phyloP scores from a whole-genome alignment of 2,113 vertebrate species.

The Myxocyprinus asiaticus region DNA sequence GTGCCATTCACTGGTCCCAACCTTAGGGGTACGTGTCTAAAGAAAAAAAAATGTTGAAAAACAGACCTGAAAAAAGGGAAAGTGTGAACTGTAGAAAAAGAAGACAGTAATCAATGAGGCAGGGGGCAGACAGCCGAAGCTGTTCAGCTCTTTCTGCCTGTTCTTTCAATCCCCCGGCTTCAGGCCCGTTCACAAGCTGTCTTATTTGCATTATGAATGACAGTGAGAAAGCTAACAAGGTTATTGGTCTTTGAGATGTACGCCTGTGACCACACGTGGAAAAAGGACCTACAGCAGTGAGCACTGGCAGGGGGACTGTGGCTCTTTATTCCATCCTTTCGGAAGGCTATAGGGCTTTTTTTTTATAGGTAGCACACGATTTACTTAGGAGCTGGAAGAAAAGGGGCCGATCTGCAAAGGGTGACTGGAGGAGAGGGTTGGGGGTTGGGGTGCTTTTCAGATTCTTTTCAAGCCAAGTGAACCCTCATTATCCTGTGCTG shows the following conservation, averaged over 20 bases:
- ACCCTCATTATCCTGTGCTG: conserved; percentile 72
- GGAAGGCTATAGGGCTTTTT: conserved; percentile 74
- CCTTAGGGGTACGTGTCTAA: conserved; percentile 74
- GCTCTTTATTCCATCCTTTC: conserved; percentile 84
- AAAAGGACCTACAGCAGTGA: conserved; percentile 92
- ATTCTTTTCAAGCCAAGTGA: conserved; percentile 75
- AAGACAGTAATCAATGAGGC: conserved; percentile 60
- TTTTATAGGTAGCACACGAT: conserved; percentile 74
- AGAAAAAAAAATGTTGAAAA: conserved; percentile 61
- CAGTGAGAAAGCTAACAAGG: conserved; percentile 87
- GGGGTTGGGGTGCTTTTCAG: conserved; percentile 60
- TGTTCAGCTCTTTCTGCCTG: conserved; percentile 38
- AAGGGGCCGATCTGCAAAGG: conserved; percentile 62
- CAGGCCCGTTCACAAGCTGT: conserved; percentile 83
- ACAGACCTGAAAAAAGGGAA: conserved; percentile 58
- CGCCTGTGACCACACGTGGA: conserved; percentile 88
- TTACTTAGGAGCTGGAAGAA: conserved; percentile 78
- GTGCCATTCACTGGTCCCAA: conserved; percentile 68
- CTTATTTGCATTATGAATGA: conserved; percentile 89
- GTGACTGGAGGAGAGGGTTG: conserved; percentile 37
- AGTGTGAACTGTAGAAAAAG: conserved; percentile 56
- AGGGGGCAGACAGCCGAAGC: conserved; percentile 68
- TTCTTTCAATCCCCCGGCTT: conserved; percentile 69
- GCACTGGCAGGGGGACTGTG: conserved; percentile 82
- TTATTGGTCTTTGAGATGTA: conserved; percentile 87